Evolutionary conservation across 1,140 invertebrate genomes (phyloP), one percentile per base, ranked within the genome.

Genomic region (Amphibalanus amphitrite): DNA sequence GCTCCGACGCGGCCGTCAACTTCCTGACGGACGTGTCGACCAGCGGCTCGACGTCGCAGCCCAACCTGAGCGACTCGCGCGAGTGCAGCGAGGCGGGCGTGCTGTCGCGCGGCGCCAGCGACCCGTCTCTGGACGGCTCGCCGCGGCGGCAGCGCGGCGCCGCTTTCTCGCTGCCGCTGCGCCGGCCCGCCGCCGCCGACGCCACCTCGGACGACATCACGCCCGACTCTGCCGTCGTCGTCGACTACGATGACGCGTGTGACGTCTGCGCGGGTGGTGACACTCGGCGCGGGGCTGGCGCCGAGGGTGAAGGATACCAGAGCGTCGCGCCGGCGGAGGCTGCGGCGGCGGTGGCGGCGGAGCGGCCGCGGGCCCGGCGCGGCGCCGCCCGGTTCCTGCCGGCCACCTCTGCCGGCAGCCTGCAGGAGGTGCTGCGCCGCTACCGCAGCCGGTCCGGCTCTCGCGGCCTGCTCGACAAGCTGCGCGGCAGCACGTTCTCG

Each of bases 201-300:
- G 47, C 47, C 47, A 23, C 13, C 47, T 59, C 47, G 10, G 47
- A 74, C 69, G 73, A 74, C 64, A 30, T 72, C 17, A 74, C 73
- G 6, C 73, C 73, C 38, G 73, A 74, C 69, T 74, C 73, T 1
- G 71, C 71, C 1, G 71, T 74, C 59, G 73, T 72, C 59, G 71
- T 70, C 47, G 73, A 74, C 29, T 69, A 72, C 26, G 64, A 70
- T 20, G 47, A 59, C 47, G 47, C 47, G 47, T 23, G 47, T 23
- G 47, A 59, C 33, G 33, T 38, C 33, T 38, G 33, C 15, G 33
- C 33, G 33, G 33, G 4, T 4, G 33, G 33, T 38, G 33, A 38
- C 33, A 15, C 33, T 4, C 33, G 33, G 15, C 33, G 33, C 33
- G 33, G 33, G 33, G n/a, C n/a, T n/a, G n/a, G n/a, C n/a, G n/a